Base-by-base conservation (phyloP, 2,797 vertebrate genomes). In the Alcedo atthis region DNA sequence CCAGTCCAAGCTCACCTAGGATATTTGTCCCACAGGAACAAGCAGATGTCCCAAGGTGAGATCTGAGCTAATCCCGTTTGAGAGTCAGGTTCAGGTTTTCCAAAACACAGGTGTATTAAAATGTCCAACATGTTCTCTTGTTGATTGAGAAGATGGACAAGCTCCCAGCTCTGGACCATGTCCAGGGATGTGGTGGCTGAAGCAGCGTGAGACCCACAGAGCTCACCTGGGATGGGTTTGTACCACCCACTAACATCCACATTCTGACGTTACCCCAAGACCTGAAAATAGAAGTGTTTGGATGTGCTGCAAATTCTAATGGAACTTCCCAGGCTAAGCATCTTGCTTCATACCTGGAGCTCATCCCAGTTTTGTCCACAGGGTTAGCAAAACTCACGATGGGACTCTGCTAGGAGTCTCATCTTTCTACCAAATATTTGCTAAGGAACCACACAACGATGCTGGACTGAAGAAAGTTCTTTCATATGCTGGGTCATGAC, bases 71-170 rank as follows among this genome's bases (percentile, higher is more conserved):
- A 18, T 21, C 19, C 30, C 43, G 3, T 28, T 10, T 0, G 1
- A 35, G 10, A 2, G 9, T 15, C 19, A 37, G 42, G 26, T 35
- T 48, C 0, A 0, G 3, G 14, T 35, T 58, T 68, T 40, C 28
- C 78, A 48, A 58, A 37, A 30, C 5, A 42, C 4, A 10, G 40
- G 32, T 2, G 3, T 68, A 62, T 43, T 7, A 8, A 51, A 46
- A 18, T 1, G 4, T 10, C 64, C 14, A 21, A 37, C 21, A 9
- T 3, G 0, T 67, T 25, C 33, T 66, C 28, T 9, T 33, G 12
- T 7, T 22, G 61, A 12, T 5, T 48, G 54, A 16, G 32, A 49
- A 67, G 43, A 40, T 58, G 16, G 24, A 14, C 24, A 32, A 63
- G 32, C 32, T 66, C 32, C 10, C 48, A 42, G 53, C 42, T 49